phyloP scores from a whole-genome alignment of 2,797 vertebrate species.

The Pseudopleuronectes americanus region DNA sequence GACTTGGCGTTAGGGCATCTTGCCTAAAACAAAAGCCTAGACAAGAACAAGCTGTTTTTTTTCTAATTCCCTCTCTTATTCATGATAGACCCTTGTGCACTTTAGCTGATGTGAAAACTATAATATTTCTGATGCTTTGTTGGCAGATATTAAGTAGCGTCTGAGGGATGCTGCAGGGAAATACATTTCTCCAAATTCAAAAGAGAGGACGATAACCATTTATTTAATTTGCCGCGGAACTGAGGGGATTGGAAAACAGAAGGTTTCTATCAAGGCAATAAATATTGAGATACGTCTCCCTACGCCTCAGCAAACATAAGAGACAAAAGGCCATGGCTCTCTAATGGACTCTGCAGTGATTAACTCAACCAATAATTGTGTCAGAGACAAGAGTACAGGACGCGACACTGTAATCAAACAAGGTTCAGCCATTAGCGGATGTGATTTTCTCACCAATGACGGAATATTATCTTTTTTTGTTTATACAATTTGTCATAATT shows the following conservation, averaged over 20 bases:
- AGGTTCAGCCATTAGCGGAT: conserved; percentile 30
- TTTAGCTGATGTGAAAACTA: conserved; percentile 6
- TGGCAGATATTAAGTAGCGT: conserved; percentile 17
- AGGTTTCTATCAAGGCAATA: conserved; percentile 4
- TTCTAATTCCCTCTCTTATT: conserved; percentile 38
- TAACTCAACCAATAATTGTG: conserved; percentile 50
- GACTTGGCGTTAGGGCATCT: conserved; percentile 21
- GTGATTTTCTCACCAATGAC: conserved; percentile 17
- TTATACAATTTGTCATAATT: conserved; percentile 19
- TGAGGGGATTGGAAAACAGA: conserved; percentile 13
- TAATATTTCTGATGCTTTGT: conserved; percentile 11
- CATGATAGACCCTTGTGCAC: conserved; percentile 20
- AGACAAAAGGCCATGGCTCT: conserved; percentile 50
- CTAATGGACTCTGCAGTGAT: conserved; percentile 52
- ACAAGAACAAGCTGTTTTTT: conserved; percentile 25
- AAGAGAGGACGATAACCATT: not conserved
- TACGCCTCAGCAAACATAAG: conserved; percentile 37
- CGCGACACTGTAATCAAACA: conserved; percentile 41
- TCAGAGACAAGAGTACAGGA: conserved; percentile 18
- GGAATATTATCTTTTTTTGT: conserved; percentile 1
- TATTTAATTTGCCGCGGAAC: conserved; percentile 1
- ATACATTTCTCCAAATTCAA: not conserved
- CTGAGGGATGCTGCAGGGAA: conserved; percentile 7
- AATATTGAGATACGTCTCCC: conserved; percentile 8
- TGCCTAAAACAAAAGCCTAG: conserved; percentile 33